Conservation (phyloP, 2,888 invertebrate genomes). For the Epistrophella euchroma region DNA sequence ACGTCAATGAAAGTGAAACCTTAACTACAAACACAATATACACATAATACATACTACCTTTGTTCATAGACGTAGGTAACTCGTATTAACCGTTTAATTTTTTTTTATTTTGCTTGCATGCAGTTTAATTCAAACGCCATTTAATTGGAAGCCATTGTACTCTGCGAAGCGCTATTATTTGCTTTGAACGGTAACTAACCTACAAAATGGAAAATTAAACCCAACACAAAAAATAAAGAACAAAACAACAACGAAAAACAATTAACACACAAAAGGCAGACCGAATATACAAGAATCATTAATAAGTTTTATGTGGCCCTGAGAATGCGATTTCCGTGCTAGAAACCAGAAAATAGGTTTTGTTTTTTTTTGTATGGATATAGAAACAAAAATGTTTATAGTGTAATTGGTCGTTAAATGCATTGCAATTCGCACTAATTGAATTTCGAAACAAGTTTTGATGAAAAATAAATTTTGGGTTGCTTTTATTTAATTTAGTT, state of each 20-base stretch:
- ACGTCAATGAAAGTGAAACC: slow-evolving; percentile 36
- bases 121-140: slow-evolving; percentile 57
- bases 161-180: slow-evolving; percentile 49
- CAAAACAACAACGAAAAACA: background rate
- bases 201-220: slow-evolving; percentile 17
- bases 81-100: slow-evolving; percentile 3
- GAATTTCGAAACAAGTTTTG: background rate
- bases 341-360: slow-evolving; percentile 57
- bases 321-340: slow-evolving; percentile 67
- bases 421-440: background rate
- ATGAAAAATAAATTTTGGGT: background rate
- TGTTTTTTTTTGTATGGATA: slow-evolving; percentile 29
- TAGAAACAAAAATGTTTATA: background rate
- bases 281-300: slow-evolving; percentile 32
- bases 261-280: slow-evolving; percentile 3
- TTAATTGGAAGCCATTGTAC: slow-evolving; percentile 66
- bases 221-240: background rate
- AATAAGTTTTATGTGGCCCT: slow-evolving; percentile 45
- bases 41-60: background rate
- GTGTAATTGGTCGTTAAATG: slow-evolving; percentile 1
- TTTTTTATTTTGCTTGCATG: slow-evolving; percentile 11
- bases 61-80: background rate
- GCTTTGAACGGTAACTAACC: slow-evolving; percentile 46
- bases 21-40: background rate
- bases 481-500: background rate